A percentile compares a stretch with the other conserved stretches of the same genome.
Conservation (phyloP, 1,140 invertebrate species). For the Triops cancriformis region DNA sequence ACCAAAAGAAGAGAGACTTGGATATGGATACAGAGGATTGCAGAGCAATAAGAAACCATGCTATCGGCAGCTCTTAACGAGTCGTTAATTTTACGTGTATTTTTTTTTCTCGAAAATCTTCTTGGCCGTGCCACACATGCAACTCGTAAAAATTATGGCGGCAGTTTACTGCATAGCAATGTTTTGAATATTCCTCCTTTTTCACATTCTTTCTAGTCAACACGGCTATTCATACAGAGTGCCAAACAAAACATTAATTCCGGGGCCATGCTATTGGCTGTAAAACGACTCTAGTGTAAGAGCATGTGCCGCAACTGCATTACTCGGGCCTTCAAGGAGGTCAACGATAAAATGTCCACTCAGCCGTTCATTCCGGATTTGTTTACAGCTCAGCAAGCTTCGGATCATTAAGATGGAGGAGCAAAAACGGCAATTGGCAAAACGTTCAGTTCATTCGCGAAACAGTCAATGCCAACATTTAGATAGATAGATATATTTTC, state of each 20-base stretch:
- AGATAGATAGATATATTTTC: no score
- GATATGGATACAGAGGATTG: neutral
- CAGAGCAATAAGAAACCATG: neutral
- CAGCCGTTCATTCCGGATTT: no score
- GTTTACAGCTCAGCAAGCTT: no score
- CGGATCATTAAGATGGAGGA: no score
- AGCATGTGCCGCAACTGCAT: neutral
- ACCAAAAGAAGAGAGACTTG: neutral
- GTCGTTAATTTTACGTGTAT: neutral
- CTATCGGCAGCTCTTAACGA: neutral
- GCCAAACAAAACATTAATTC: neutral
- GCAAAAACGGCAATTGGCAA: no score
- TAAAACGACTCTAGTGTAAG: neutral
- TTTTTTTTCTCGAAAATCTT: neutral
- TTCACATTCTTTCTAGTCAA: neutral
- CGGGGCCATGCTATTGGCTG: neutral
- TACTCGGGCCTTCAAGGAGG: neutral
- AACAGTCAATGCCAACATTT: no score
- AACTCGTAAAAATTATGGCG: neutral
- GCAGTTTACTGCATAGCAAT: neutral
- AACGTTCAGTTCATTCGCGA: no score
- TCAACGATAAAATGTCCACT: neutral
- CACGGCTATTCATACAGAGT: neutral
- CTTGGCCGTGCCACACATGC: neutral
- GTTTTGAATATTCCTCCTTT: neutral